Evolutionary conservation across 1,140 invertebrate species (phyloP).

Genomic region (Glomeris maerens): DNA sequence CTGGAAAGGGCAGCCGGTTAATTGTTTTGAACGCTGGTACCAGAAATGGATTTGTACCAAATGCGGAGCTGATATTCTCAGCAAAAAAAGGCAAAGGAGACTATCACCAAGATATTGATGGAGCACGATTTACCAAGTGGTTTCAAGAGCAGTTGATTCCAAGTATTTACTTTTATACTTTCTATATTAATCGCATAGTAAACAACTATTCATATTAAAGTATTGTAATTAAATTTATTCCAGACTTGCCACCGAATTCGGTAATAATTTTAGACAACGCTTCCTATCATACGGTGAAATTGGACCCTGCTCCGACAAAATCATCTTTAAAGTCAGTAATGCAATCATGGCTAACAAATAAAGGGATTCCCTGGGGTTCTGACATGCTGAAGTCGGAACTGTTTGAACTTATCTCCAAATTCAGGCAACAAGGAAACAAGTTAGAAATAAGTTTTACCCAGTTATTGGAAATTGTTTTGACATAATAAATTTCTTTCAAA

Average conservation of each 20-base stretch:
- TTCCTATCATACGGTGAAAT: conserved; percentile 19
- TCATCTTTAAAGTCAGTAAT: conserved; percentile 12
- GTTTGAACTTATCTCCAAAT: background rate
- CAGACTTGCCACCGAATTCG: conserved; percentile 10
- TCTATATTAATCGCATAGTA: too few species aligned
- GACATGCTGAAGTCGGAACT: background rate
- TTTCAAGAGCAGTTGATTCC: conserved; percentile 20
- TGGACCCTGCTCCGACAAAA: conserved; percentile 5
- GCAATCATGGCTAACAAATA: conserved; percentile 9
- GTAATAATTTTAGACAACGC: conserved; percentile 23
- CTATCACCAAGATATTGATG: conserved; percentile 22
- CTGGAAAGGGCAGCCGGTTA: background rate
- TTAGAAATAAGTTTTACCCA: too few species aligned
- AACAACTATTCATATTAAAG: too few species aligned
- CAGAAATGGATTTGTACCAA: conserved; percentile 4
- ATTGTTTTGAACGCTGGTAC: background rate
- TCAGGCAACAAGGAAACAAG: too few species aligned
- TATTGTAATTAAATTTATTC: too few species aligned
- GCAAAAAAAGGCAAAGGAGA: conserved; percentile 16
- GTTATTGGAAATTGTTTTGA: background rate
- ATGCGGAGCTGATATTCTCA: background rate
- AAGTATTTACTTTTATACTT: too few species aligned
- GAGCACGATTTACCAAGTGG: conserved; percentile 16
- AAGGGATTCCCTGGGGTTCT: background rate
- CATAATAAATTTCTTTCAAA: background rate